These are phyloP conservation scores for Tetragnatha montana DNA, from an alignment of 2,888 invertebrate genomes.

Conservation along the genomic window DNA sequence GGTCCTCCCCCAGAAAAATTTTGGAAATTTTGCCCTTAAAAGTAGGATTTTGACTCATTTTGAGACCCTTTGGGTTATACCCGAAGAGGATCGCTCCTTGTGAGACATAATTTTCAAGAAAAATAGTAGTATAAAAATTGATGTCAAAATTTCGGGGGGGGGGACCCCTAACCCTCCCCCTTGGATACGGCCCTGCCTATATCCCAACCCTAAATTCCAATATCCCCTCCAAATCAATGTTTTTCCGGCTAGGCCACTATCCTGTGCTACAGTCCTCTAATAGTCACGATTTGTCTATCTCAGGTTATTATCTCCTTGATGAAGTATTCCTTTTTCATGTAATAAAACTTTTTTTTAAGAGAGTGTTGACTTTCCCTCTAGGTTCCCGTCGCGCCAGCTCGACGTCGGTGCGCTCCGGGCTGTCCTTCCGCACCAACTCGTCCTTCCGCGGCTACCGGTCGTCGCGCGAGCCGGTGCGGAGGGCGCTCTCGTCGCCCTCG, in stretches of 20 bases:
- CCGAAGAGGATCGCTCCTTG: too few species aligned
- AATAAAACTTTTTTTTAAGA: background rate
- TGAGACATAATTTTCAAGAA: too few species aligned
- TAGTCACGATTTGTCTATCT: background rate
- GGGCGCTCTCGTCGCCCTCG: constrained; percentile 60
- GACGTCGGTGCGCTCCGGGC: constrained; percentile 71
- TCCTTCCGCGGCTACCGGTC: constrained; percentile 71
- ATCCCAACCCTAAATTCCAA: too few species aligned
- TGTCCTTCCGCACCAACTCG: constrained; percentile 71
- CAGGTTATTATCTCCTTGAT: background rate
- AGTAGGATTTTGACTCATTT: too few species aligned
- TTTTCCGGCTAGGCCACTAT: background rate
- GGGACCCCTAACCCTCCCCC: too few species aligned
- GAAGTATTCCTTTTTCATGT: background rate
- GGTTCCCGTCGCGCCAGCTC: constrained; percentile 72
- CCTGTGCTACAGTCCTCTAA: background rate
- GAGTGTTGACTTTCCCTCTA: background rate
- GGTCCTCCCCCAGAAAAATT: too few species aligned
- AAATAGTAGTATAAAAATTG: too few species aligned
- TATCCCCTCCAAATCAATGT: too few species aligned
- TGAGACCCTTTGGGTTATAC: too few species aligned
- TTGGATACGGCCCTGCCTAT: too few species aligned
- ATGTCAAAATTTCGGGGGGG: too few species aligned
- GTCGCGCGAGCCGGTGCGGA: constrained; percentile 51
- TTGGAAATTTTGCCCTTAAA: too few species aligned